phyloP scores from a whole-genome alignment of 2,888 invertebrate species.

The Alentia gelatinosa region DNA sequence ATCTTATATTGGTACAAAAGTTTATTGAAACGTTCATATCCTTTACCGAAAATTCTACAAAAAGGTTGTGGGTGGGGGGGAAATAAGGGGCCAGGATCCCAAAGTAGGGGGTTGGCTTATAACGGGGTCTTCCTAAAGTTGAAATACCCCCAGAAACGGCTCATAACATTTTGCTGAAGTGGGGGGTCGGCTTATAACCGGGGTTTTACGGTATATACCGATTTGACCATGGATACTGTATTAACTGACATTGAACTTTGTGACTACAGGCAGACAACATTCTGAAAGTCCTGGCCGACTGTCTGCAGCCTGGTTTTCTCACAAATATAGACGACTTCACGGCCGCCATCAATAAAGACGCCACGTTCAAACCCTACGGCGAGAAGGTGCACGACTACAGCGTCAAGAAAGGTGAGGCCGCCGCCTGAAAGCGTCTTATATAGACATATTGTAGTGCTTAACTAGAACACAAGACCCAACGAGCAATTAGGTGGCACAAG shows the following conservation, averaged over 20 bases:
- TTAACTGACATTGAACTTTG: neutral
- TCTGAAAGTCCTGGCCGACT: conserved; percentile 85
- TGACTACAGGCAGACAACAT: conserved; percentile 89
- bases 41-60: no score
- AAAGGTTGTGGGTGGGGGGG: no score
- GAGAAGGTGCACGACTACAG: conserved; percentile 76
- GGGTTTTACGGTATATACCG: neutral
- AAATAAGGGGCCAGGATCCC: no score
- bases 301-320: conserved; percentile 87
- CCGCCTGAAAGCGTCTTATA: no score
- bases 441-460: no score
- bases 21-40: no score
- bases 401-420: conserved; percentile 72
- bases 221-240: neutral
- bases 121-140: no score
- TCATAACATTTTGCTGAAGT: neutral
- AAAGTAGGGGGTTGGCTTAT: no score
- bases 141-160: neutral
- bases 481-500: no score
- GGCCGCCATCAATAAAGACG: conserved; percentile 86
- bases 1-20: no score
- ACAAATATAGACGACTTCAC: conserved; percentile 89
- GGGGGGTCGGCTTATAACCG: neutral
- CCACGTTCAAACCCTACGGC: conserved; percentile 86
- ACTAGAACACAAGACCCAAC: no score